These are phyloP conservation scores for Netta rufina DNA, from an alignment of 2,797 vertebrate species.

Conservation along the genomic window DNA sequence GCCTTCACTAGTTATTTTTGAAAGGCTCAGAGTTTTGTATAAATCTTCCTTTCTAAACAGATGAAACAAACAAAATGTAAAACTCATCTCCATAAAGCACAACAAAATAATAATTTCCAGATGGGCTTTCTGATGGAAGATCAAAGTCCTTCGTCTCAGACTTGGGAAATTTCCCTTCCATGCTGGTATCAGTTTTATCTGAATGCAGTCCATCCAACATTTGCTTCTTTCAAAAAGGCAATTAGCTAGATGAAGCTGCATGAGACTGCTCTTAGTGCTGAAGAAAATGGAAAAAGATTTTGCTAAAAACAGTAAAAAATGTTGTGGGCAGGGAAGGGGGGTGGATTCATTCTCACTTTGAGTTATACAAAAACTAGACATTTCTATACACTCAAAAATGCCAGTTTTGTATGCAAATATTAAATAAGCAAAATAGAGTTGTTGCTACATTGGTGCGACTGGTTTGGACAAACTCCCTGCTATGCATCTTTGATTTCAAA, in stretches of 20 bases:
- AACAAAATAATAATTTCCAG: slow-evolving; percentile 57
- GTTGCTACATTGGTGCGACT: neutral
- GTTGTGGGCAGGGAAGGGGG: rapidly evolving
- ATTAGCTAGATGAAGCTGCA: neutral
- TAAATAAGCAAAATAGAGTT: neutral
- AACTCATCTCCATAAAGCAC: slow-evolving; percentile 32
- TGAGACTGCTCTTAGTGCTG: neutral
- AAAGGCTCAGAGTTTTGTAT: neutral
- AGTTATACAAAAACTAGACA: neutral
- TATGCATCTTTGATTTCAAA: neutral
- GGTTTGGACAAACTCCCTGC: neutral
- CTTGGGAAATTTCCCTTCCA: slow-evolving; percentile 38
- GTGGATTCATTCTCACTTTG: neutral
- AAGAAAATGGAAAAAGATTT: neutral
- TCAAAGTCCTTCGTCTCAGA: slow-evolving; percentile 42
- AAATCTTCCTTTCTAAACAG: slow-evolving; percentile 19
- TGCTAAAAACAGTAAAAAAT: neutral
- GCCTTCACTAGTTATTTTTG: neutral
- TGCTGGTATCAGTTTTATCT: slow-evolving; percentile 38
- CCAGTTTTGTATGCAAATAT: neutral
- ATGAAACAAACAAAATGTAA: slow-evolving; percentile 52
- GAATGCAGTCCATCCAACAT: neutral
- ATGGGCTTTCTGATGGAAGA: slow-evolving; percentile 53
- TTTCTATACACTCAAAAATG: neutral
- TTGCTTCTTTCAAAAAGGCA: neutral